Evolutionary conservation across 2,113 vertebrate genomes (phyloP), one percentile per base, ranked within the genome.

Genomic region (Phaethornis superciliosus): DNA sequence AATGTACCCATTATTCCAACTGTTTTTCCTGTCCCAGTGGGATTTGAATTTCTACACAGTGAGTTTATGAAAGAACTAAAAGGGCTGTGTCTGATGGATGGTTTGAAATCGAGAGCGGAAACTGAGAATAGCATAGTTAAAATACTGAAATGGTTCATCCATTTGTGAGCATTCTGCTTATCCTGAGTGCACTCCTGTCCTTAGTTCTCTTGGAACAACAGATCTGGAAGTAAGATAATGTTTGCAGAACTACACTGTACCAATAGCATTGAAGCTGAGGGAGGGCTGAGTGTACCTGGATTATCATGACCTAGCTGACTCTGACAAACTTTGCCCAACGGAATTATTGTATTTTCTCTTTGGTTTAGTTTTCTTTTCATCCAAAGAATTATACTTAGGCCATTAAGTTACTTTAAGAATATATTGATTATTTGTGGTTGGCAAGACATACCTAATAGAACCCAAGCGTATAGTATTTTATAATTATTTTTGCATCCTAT

Each of bases 281-380:
- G 81, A 75, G 17, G 5, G 7, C 26, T 86, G 27, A 88, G 22
- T 2, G 2, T 15, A 20, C 2, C 21, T 55, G 52, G 8, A 8
- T 42, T 3, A 0, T 15, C 8, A 2, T 42, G n/a, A 52, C 10
- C 4, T 24, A 33, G 7, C 4, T 81, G n/a, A 70, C 65, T 17
- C 8, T 40, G 58, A 22, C 16, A 44, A 54, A 44, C 12, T 47
- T 68, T 47, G 9, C 5, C 30, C 9, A 40, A 15, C 20, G 15
- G 14, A 56, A 68, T 55, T 75, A 3, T 10, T 1, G 0, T 30
- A 4, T 60, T 94, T 68, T 52, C 23, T 71, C 33, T 6, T 18
- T 23, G 8, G 3, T 44, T 89, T 59, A 10, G 1, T 52, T 84
- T 69, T 33, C 10, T 8, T 30, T 89, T 84, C 6, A 15, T 37